Percentiles rank a stretch among this genome's conserved stretches.
phyloP scores from a whole-genome alignment of 2,888 invertebrate species.

The Peribatodes rhomboidaria region DNA sequence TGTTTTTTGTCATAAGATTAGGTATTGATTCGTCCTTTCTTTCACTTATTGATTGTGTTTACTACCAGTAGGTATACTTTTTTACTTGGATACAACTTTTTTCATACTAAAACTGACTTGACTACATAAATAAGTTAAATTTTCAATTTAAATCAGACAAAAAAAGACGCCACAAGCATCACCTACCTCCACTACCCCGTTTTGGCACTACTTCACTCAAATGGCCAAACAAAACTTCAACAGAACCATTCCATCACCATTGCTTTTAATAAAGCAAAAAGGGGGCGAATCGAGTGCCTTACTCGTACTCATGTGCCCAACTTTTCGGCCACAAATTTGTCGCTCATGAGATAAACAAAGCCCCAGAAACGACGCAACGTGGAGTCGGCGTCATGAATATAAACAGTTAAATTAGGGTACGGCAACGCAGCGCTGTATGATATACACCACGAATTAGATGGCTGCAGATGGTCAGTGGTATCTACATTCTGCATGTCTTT shows the following conservation, averaged over 20 bases:
- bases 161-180: not conserved
- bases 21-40: too few relatives aligned
- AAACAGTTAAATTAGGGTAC: constrained; percentile 81
- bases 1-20: too few relatives aligned
- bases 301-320: constrained; percentile 51
- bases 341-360: constrained; percentile 76
- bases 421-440: constrained; percentile 64
- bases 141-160: not conserved
- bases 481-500: not conserved
- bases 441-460: constrained; percentile 57
- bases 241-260: constrained; percentile 29
- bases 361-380: constrained; percentile 64
- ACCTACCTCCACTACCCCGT: not conserved
- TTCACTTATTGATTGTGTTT: too few relatives aligned
- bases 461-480: constrained; percentile 4
- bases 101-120: too few relatives aligned
- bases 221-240: constrained; percentile 14
- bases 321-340: constrained; percentile 74
- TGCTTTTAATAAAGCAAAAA: constrained; percentile 39
- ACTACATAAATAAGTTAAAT: too few relatives aligned
- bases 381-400: constrained; percentile 77
- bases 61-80: too few relatives aligned
- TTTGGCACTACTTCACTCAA: constrained; percentile 1
- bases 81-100: too few relatives aligned
- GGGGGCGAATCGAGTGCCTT: constrained; percentile 28